Percentiles rank a stretch among this genome's conserved stretches.
Conservation (phyloP, 2,113 vertebrate genomes). For the Apteryx owenii region DNA sequence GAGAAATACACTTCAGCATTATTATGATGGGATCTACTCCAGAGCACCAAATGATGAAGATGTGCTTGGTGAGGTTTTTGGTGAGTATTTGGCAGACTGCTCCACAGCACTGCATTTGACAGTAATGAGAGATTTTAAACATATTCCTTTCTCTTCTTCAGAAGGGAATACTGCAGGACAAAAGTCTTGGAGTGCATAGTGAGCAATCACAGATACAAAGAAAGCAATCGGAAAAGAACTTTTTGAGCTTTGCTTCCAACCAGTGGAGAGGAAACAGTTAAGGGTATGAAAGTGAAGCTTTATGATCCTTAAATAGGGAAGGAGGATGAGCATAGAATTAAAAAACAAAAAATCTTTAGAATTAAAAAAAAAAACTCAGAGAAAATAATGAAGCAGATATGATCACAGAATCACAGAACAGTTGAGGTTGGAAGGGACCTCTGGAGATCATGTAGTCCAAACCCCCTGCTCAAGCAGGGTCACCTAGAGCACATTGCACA, state of each 20-base stretch:
- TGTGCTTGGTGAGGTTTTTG: background rate
- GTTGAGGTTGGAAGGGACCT: no score
- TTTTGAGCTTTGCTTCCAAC: background rate
- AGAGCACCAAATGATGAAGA: background rate
- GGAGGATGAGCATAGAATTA: background rate
- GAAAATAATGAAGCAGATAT: background rate
- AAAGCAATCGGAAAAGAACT: background rate
- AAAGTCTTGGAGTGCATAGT: background rate
- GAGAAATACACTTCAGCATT: background rate
- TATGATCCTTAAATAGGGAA: background rate
- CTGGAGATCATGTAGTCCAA: no score
- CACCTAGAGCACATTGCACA: no score
- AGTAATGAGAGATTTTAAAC: background rate
- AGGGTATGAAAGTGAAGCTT: background rate
- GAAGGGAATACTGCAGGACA: background rate
- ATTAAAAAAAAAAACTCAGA: background rate
- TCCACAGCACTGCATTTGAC: background rate
- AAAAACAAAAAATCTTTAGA: background rate
- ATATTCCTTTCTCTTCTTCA: background rate
- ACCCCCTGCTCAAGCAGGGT: no score
- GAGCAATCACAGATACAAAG: background rate
- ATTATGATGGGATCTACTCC: background rate
- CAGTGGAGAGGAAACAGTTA: background rate
- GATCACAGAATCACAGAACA: no score
- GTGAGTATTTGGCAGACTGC: background rate